Evolutionary conservation across 1,140 invertebrate genomes (phyloP), one percentile per base, ranked within the genome.

Genomic region (Oryctes rhinoceros): DNA sequence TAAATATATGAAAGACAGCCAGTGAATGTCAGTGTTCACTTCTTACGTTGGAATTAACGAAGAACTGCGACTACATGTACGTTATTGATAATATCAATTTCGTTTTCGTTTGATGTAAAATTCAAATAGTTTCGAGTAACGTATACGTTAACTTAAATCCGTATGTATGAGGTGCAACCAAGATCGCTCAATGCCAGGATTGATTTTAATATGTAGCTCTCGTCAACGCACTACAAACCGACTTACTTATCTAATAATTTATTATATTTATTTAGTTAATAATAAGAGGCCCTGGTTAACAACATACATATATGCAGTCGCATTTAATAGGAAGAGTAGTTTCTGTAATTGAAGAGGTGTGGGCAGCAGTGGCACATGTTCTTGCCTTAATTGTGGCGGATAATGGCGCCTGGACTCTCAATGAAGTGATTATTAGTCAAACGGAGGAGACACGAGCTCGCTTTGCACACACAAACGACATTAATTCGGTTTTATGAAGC

Each of bases 401-500:
- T 24, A 67, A 67, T 20, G 65, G 65, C 65, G 65, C 65, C 65
- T 67, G 65, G n/a, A 67, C 65, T 67, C 65, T 67, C 65, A 35
- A 67, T 67, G 65, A 67, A 67, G 65, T 67, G 65, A 67, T 67
- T 67, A 67, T 67, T 67, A 24, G 65, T 67, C 65, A 67, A 67
- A 67, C 65, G 65, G 20, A 67, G 65, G 65, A 67, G 65, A 67
- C 65, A 67, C 20, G 65, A 67, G 65, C 65, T 67, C 30, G 65
- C 65, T 67, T 35, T 67, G 20, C 18, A 35, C 30, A 18, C 65
- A 67, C 65, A 67, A 67, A 67, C 20, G 65, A 67, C 65, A 67
- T 67, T 67, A 67, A 67, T 67, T 67, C 65, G 18, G 30, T 67
- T 67, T 67, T 67, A 67, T 67, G 65, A 67, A 67, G 65, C 65